A percentile compares a stretch with the other conserved stretches of the same genome.
These are phyloP conservation scores for Aporrectodea caliginosa DNA, from an alignment of 1,140 invertebrate species.

Conservation along the genomic window DNA sequence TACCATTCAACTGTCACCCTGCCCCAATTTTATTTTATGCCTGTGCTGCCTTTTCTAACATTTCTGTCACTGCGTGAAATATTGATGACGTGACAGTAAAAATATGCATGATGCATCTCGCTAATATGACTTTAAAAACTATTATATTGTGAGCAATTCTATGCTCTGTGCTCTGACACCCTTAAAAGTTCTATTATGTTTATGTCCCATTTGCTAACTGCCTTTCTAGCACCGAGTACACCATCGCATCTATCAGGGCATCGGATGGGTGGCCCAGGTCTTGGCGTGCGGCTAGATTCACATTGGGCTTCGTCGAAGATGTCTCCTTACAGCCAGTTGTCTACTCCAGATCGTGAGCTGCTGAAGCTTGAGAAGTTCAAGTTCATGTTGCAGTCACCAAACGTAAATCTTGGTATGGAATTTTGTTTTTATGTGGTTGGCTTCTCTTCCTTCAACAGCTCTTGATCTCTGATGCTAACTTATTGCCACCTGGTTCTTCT, in stretches of 20 bases:
- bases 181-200: too few species aligned
- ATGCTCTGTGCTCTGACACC: too few species aligned
- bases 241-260: conserved; percentile 30
- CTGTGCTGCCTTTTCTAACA: too few species aligned
- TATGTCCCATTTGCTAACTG: too few species aligned
- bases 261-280: conserved; percentile 47
- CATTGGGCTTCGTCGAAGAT: conserved; percentile 43
- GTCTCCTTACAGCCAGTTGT: conserved; percentile 42
- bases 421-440: neutral
- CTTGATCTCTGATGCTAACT: neutral
- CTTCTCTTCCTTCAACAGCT: neutral
- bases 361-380: conserved; percentile 80
- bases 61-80: too few species aligned
- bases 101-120: too few species aligned
- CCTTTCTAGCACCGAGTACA: conserved; percentile 9
- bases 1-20: too few species aligned
- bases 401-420: conserved; percentile 67
- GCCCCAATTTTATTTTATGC: too few species aligned
- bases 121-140: too few species aligned
- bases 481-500: too few species aligned
- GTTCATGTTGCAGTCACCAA: conserved; percentile 66
- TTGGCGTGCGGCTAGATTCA: conserved; percentile 51
- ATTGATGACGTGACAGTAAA: too few species aligned
- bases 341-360: conserved; percentile 60
- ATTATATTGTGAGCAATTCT: too few species aligned